Conservation (phyloP, 1,140 invertebrate genomes). For the Rhizoglyphus robini region DNA sequence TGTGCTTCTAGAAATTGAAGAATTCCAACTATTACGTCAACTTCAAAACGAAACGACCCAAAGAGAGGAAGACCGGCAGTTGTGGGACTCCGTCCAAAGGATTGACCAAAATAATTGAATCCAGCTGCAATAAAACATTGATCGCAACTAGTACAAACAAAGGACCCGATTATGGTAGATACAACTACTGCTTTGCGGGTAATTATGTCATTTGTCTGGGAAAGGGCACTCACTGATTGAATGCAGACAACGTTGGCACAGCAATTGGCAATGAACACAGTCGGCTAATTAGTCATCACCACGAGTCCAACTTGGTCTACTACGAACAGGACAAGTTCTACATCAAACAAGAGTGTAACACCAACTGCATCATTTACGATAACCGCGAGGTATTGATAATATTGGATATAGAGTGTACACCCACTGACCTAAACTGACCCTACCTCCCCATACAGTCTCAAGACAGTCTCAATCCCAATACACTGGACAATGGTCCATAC, state of each 20-base stretch:
- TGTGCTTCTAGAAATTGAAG: background rate
- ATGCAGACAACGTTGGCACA: too few relatives aligned
- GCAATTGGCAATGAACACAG: background rate
- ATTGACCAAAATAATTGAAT: background rate
- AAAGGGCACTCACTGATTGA: too few relatives aligned
- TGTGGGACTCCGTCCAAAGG: background rate
- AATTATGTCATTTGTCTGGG: background rate
- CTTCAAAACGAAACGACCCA: background rate
- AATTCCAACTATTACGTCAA: background rate
- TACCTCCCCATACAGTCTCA: too few relatives aligned
- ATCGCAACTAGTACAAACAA: background rate
- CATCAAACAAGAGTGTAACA: constrained; percentile 12
- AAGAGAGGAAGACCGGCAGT: background rate
- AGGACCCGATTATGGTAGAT: background rate
- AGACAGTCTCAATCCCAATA: too few relatives aligned
- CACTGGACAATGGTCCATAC: too few relatives aligned
- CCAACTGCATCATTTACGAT: constrained; percentile 3
- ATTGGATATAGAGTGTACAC: too few relatives aligned
- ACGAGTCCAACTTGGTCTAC: constrained; percentile 4
- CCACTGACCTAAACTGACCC: too few relatives aligned
- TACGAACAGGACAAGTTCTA: constrained; percentile 4
- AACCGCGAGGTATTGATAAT: constrained; percentile 1
- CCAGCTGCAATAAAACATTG: background rate
- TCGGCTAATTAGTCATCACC: background rate
- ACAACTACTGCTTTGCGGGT: background rate